Evolutionary conservation across 2,113 vertebrate species (phyloP), one percentile per base, ranked within the genome.

Genomic region (Vanacampus margaritifer): DNA sequence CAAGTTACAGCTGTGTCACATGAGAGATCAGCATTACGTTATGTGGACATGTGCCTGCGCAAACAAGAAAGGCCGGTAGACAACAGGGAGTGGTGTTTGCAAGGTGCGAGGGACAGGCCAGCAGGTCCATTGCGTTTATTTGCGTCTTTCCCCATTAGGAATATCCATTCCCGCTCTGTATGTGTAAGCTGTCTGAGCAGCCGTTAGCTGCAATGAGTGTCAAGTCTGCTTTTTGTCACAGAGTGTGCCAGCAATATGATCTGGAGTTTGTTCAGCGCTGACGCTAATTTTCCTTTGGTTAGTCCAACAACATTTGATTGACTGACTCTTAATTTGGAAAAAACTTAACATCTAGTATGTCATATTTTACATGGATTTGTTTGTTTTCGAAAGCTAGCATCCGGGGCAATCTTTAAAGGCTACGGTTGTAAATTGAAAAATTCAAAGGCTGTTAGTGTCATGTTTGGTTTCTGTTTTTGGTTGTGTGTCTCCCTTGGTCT

Each of bases 41-140:
- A 87, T 39, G 13, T 61, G 69, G 61, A 82, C 43, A 68, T 36
- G 45, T 74, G 76, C 72, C 74, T 64, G 13, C 69, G 50, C 74
- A 82, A 85, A 82, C 78, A 83, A 65, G 62, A 75, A 73, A 74
- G 64, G 59, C 74, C 62, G 26, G 60, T 11, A 64, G 71, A 66
- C 68, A 70, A 66, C 26, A 83, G 79, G 78, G 86, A 85, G 85
- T 84, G 79, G 71, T 56, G 58, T 59, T 73, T 68, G 21, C 39
- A 46, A 53, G 71, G 62, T 81, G 71, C 54, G 60, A 83, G 73
- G 69, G 74, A 64, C 57, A 35, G 73, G 74, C 58, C 68, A 53
- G 41, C 65, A 73, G 10, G 39, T 78, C 71, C 57, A 10, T 78
- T 51, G 60, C 23, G 48, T 35, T 60, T 50, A 28, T 16, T 62